Base-by-base conservation (phyloP, 2,113 vertebrate genomes). In the Sisor rabdophorus region DNA sequence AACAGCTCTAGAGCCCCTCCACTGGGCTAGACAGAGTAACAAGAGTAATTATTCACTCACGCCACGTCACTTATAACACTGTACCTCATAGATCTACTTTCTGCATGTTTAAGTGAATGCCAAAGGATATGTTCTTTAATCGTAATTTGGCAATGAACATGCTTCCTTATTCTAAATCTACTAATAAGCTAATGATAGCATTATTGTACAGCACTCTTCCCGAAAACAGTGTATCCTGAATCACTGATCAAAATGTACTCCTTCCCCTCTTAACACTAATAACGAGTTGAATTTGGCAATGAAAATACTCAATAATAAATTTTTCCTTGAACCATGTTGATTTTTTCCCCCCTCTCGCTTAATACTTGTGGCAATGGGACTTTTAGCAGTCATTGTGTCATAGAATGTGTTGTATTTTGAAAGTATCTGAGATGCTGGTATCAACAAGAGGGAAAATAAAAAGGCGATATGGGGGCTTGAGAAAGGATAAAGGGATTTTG, bases 171-270 rank as follows among this genome's bases (percentile, higher is more conserved):
- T 93, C 92, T 69, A 91, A 91, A 92, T 92, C 90, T 92, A 93
- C 93, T 93, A 92, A 92, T 85, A 91, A 92, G 92, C 90, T 92
- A 93, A 93, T 93, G 92, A 92, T 85, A 82, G 83, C 89, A 54
- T 65, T 78, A 52, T 69, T 64, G 28, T 77, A 59, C n/a, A 55
- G 55, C 65, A 60, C 52, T 17, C 40, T 28, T 55, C 54, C 10
- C n/a, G 10, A n/a, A 55, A 52, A 48, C n/a, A 58, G 56, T 79
- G 75, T 63, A 80, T 71, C 1, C 55, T 47, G 61, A 77, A 52
- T 71, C 59, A 86, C 83, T 86, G 80, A 86, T 83, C 77, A 73
- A 71, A 80, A 85, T 54, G 28, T 22, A 44, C 30, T 40, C 48
- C 17, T 44, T 30, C 28, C 56, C 11, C 47, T 77, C 40, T 53